A percentile compares a stretch with the other conserved stretches of the same genome.
phyloP scores from a whole-genome alignment of 2,888 invertebrate genomes.

The Nasonovia ribisnigri region DNA sequence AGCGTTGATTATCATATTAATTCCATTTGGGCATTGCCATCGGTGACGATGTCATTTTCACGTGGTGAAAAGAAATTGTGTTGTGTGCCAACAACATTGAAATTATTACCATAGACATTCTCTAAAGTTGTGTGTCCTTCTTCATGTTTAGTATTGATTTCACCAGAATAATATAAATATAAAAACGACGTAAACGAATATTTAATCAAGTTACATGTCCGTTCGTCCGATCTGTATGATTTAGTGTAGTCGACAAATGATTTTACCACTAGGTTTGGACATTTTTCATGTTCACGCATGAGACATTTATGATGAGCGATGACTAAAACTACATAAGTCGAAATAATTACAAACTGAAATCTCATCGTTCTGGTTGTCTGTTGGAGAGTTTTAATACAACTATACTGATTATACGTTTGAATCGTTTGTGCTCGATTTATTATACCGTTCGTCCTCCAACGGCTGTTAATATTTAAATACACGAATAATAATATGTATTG shows the following conservation, averaged over 20 bases:
- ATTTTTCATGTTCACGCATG: background rate
- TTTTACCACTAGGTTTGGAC: background rate
- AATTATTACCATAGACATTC: background rate
- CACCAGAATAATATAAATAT: background rate
- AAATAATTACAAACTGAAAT: background rate
- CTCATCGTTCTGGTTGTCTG: background rate
- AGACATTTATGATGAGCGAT: background rate
- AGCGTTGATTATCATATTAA: background rate
- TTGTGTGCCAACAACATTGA: too few relatives aligned
- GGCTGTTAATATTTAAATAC: too few relatives aligned
- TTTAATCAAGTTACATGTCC: background rate
- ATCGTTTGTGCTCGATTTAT: background rate
- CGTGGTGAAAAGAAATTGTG: too few relatives aligned
- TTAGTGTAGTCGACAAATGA: background rate
- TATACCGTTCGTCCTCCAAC: background rate
- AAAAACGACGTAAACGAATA: background rate
- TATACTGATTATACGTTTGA: background rate
- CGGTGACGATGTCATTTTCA: background rate
- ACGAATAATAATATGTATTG: background rate
- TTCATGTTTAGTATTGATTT: background rate
- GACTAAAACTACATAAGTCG: background rate
- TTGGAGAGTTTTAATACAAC: background rate
- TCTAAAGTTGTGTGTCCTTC: background rate
- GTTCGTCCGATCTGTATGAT: background rate
- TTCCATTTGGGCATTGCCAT: background rate